Conservation (phyloP, 2,113 vertebrate species). For the Embiotoca jacksoni region DNA sequence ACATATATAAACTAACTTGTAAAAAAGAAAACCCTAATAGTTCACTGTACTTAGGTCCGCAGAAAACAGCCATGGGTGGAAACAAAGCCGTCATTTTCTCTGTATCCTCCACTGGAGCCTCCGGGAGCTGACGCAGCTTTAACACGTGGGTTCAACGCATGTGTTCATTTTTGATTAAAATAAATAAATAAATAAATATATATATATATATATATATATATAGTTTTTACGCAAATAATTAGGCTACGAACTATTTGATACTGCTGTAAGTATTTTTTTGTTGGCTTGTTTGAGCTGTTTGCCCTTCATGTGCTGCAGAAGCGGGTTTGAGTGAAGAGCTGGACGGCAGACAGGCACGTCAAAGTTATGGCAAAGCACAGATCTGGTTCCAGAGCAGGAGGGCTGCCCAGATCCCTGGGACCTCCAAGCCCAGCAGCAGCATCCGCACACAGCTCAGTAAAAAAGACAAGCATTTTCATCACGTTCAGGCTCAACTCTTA, state of each 20-base stretch:
- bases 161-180: background rate
- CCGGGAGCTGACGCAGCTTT: background rate
- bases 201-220: no score
- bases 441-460: conserved; percentile 60
- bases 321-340: conserved; percentile 2
- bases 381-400: conserved; percentile 14
- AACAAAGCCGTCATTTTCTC: conserved; percentile 35
- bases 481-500: conserved; percentile 79
- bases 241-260: no score
- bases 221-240: no score
- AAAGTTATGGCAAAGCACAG: conserved; percentile 13
- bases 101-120: background rate
- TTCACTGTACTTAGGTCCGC: background rate
- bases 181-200: no score
- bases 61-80: conserved; percentile 49
- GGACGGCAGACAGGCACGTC: background rate
- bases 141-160: conserved; percentile 27
- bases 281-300: background rate
- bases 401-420: background rate
- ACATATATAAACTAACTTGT: background rate
- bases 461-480: conserved; percentile 80
- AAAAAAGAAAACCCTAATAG: no score
- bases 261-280: background rate
- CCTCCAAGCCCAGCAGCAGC: conserved; percentile 51
- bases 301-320: conserved; percentile 38